Conservation (phyloP, 2,797 vertebrate genomes). For the Chelonia mydas region DNA sequence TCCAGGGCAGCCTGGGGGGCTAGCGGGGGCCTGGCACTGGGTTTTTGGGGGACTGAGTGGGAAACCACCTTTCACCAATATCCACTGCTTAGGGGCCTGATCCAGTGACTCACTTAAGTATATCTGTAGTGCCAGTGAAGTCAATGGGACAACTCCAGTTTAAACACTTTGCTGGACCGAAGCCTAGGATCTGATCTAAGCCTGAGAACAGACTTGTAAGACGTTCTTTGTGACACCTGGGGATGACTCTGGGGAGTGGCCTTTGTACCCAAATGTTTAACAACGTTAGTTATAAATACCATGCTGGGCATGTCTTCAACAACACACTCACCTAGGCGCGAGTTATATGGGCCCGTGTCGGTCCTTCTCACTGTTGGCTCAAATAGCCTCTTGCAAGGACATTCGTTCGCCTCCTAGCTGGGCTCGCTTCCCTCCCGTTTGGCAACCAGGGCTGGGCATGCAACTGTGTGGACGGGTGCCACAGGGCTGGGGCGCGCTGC, state of each 20-base stretch:
- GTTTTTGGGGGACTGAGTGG: neutral
- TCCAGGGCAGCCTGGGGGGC: too few relatives aligned
- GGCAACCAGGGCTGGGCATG: too few relatives aligned
- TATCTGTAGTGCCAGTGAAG: neutral
- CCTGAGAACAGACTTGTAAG: neutral
- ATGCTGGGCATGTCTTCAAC: neutral
- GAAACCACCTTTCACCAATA: neutral
- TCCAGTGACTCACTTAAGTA: neutral
- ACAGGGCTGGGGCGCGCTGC: too few relatives aligned
- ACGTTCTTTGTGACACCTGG: neutral
- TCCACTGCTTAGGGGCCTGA: too few relatives aligned
- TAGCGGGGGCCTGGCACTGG: too few relatives aligned
- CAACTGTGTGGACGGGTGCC: too few relatives aligned
- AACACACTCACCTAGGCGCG: rapidly evolving
- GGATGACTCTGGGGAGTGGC: neutral
- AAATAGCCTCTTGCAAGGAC: too few relatives aligned
- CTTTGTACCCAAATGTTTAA: neutral
- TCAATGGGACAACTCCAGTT: neutral
- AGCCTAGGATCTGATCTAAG: neutral
- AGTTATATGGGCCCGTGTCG: too few relatives aligned
- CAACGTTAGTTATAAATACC: neutral
- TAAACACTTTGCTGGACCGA: neutral
- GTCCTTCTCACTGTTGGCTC: too few relatives aligned
- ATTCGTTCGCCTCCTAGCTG: too few relatives aligned
- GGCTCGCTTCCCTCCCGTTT: too few relatives aligned